Percentiles rank a stretch among this genome's conserved stretches.
Evolutionary conservation across 2,113 vertebrate genomes (phyloP).

Genomic region (Rhynchopsitta pachyrhyncha): DNA sequence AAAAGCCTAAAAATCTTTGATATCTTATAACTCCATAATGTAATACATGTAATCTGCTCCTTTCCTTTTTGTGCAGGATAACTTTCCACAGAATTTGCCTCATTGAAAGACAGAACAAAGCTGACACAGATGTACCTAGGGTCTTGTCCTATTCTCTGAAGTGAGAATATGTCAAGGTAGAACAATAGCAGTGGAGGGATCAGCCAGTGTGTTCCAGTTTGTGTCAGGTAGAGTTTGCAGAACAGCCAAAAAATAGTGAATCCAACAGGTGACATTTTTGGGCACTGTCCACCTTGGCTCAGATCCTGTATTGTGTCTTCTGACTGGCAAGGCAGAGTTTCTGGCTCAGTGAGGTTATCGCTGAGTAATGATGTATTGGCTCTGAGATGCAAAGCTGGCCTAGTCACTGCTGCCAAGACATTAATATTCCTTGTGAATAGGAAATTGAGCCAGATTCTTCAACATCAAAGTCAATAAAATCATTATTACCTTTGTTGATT

Average conservation of each 20-base stretch:
- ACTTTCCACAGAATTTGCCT: not conserved
- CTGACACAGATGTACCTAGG: not conserved
- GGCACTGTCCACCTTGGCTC: not conserved
- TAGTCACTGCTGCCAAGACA: not conserved
- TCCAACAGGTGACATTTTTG: conserved; percentile 17
- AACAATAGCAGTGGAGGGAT: not conserved
- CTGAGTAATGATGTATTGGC: not conserved
- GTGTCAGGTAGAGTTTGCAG: not conserved
- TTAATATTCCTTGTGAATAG: not conserved
- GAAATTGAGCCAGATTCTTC: not conserved
- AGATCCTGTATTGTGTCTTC: not conserved
- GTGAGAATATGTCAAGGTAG: not conserved
- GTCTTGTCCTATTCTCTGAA: not conserved
- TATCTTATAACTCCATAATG: not conserved
- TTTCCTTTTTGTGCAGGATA: not conserved
- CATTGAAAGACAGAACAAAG: not conserved
- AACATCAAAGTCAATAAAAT: not conserved
- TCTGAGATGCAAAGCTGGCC: not conserved
- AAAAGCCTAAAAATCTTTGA: not conserved
- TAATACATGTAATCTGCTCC: fast-evolving
- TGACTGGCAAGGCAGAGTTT: not conserved
- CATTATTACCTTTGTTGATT: not conserved
- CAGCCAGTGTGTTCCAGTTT: not conserved
- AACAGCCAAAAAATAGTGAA: not conserved
- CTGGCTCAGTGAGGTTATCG: not conserved